Evolutionary conservation across 1,140 invertebrate species (phyloP), one percentile per base, ranked within the genome.

Genomic region (Dufourea novaeangliae): DNA sequence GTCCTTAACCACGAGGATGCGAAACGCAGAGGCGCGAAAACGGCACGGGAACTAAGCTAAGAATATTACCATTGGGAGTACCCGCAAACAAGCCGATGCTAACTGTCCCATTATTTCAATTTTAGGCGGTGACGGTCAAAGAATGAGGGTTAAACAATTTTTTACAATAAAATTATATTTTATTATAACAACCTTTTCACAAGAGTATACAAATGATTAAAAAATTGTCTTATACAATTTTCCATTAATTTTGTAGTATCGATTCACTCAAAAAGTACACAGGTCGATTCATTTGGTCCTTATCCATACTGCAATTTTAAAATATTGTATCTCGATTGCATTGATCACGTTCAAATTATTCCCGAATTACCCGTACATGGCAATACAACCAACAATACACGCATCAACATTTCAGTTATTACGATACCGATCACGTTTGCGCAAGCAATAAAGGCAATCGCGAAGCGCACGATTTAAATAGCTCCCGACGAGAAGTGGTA

Each of bases 1-100:
- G 73, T 84, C 87, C 85, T 90, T 83, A 84, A 78, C 70, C 82
- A 67, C 83, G 82, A 39, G 56, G 52, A 83, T 59, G 66, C n/a
- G 66, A 52, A 25, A n/a, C 14, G 20, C 12, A 12, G 25, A 11
- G 25, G 25, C 37, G 8, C 20, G 46, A 61, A 32, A 77, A 63
- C 29, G 27, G 63, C 39, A 17, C 32, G 17, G 29, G 29, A 66
- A 59, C 32, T 62, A 68, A 83, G 61, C 80, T 85, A 85, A 87
- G 85, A 81, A 87, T 83, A 83, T 87, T 74, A 74, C 78, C 83
- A 57, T 59, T 12, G 80, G 72, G 80, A 85, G 56, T 74, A 74
- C 75, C 66, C 67, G 70, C 78, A 85, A 87, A 87, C 75, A 74
- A 71, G 56, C 25, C 52, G 50, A 69, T 73, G 68, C 63, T 86